These are phyloP conservation scores for Neotoma lepida DNA, from an alignment of 2,113 vertebrate genomes.

Conservation along the genomic window DNA sequence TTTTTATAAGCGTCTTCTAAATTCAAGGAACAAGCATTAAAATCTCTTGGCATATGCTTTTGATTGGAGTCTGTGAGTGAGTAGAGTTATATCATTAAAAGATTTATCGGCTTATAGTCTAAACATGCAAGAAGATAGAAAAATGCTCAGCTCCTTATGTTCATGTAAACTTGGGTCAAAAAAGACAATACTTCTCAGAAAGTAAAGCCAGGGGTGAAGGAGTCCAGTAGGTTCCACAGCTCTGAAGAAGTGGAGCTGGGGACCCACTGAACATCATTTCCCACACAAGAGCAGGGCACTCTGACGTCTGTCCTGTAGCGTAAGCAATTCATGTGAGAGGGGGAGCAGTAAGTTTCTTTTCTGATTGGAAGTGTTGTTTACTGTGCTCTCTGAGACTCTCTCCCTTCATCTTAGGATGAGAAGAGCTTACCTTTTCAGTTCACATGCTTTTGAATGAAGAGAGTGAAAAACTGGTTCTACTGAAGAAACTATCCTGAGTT, in stretches of 20 bases:
- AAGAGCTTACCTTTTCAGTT: background rate
- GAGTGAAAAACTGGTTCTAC: background rate
- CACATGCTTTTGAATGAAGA: background rate
- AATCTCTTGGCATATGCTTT: background rate
- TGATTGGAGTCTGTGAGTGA: background rate
- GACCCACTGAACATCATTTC: background rate
- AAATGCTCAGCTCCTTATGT: background rate
- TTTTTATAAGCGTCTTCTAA: background rate
- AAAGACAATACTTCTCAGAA: background rate
- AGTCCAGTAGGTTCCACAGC: too few relatives aligned
- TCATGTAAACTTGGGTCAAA: background rate
- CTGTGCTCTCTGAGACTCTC: background rate
- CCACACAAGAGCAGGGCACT: background rate
- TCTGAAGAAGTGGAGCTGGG: background rate
- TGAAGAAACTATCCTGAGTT: background rate
- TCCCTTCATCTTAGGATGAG: background rate
- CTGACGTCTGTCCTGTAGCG: background rate
- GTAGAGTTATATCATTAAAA: background rate
- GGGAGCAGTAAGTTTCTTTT: background rate
- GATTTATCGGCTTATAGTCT: background rate
- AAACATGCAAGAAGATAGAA: background rate
- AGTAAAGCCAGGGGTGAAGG: background rate
- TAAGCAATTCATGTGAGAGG: background rate
- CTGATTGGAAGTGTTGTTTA: background rate
- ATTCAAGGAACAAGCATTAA: background rate